Percentiles rank a stretch among this genome's conserved stretches.
Conservation (phyloP, 2,888 invertebrate genomes). For the Octonoba sinensis region DNA sequence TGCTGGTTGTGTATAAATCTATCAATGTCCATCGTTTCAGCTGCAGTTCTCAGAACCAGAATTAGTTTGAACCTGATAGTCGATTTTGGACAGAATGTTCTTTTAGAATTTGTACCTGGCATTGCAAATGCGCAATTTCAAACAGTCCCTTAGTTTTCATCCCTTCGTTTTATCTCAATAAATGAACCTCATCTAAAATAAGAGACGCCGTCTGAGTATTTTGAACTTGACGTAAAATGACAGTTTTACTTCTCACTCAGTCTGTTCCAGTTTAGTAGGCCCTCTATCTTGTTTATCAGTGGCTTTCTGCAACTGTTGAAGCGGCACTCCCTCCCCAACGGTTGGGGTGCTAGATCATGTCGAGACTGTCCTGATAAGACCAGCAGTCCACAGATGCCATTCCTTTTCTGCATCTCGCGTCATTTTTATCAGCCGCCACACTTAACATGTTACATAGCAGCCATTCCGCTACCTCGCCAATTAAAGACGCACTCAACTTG, state of each 20-base stretch:
- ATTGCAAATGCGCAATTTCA: too few relatives aligned
- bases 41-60: too few relatives aligned
- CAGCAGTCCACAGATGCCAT: conserved; percentile 17
- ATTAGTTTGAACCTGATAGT: too few relatives aligned
- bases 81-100: too few relatives aligned
- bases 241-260: not conserved
- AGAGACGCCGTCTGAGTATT: too few relatives aligned
- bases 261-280: not conserved
- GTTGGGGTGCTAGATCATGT: conserved; percentile 12
- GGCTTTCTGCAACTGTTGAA: conserved; percentile 15
- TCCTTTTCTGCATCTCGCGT: conserved; percentile 2
- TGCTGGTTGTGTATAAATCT: too few relatives aligned
- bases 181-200: too few relatives aligned
- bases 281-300: conserved; percentile 19
- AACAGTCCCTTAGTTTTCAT: too few relatives aligned
- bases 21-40: too few relatives aligned
- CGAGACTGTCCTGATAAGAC: conserved; percentile 7
- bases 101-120: too few relatives aligned
- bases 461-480: conserved; percentile 2
- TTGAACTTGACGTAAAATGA: too few relatives aligned
- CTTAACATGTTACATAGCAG: conserved; percentile 14
- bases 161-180: too few relatives aligned
- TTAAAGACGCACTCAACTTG: conserved; percentile 1
- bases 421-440: conserved; percentile 16
- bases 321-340: not conserved